These are phyloP conservation scores for Latrodectus geometricus DNA, from an alignment of 1,140 invertebrate species.

Conservation along the genomic window DNA sequence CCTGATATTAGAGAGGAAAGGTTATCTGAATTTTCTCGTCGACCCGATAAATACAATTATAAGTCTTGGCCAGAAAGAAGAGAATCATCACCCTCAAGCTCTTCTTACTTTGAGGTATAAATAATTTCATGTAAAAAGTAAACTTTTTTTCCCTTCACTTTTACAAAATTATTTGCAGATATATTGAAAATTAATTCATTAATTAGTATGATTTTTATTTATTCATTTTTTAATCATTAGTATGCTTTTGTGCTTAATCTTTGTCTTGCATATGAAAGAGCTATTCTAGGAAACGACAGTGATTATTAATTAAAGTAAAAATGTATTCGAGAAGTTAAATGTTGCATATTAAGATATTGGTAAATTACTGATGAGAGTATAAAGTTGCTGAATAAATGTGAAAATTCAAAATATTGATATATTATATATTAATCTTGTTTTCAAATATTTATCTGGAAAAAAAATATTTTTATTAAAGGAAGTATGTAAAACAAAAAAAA, in stretches of 20 bases:
- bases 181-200: not conserved
- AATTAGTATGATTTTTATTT: not conserved
- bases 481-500: not conserved
- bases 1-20: constrained; percentile 10
- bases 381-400: not conserved
- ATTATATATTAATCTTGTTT: not conserved
- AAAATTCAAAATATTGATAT: not conserved
- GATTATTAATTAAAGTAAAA: too few species aligned
- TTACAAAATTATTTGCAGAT: too few species aligned
- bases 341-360: too few species aligned
- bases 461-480: not conserved
- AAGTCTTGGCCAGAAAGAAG: constrained; percentile 1
- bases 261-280: not conserved
- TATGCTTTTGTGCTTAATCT: not conserved
- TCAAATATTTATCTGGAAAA: not conserved
- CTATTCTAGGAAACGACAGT: too few species aligned
- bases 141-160: not conserved
- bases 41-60: constrained; percentile 30
- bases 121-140: not conserved
- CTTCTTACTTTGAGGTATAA: constrained; percentile 14
- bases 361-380: not conserved
- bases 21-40: constrained; percentile 15
- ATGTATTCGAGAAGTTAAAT: too few species aligned
- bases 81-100: not conserved
- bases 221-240: not conserved